Evolutionary conservation across 2,888 invertebrate genomes (phyloP).

Genomic region (Pachycephus smyrnensis): DNA sequence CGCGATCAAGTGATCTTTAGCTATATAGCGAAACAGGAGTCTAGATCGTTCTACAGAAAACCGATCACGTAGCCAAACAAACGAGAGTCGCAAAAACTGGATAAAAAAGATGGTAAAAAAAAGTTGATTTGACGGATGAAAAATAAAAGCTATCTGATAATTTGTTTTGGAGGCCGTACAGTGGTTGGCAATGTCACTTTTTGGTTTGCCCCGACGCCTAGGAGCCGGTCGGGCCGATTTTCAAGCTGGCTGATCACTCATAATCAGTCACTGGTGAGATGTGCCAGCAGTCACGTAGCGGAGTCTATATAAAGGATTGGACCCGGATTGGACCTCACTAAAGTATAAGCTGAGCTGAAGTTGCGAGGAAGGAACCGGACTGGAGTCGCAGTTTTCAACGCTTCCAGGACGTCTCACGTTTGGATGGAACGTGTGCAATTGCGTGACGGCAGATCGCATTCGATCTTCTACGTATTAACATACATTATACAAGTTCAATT

Average conservation of each 20-base stretch:
- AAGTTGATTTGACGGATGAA: neutral
- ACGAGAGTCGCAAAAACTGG: neutral
- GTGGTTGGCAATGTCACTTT: neutral
- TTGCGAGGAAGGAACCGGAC: neutral
- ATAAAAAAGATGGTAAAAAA: neutral
- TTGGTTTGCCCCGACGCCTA: neutral
- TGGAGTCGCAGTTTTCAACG: neutral
- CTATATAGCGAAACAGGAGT: neutral
- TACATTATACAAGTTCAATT: neutral
- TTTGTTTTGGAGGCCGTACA: neutral
- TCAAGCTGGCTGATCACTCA: neutral
- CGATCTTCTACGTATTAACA: neutral
- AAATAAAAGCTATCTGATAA: neutral
- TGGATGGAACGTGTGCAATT: neutral
- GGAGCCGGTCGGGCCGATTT: neutral
- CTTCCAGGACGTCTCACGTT: neutral
- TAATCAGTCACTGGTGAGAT: slow-evolving; percentile 1
- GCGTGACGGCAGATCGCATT: slow-evolving; percentile 2
- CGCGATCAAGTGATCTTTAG: neutral
- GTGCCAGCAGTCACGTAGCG: slow-evolving; percentile 12
- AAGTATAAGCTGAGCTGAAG: slow-evolving; percentile 1
- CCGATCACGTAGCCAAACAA: neutral
- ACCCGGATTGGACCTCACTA: neutral
- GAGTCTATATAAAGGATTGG: slow-evolving; percentile 13
- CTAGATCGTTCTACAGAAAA: neutral